A percentile compares a stretch with the other conserved stretches of the same genome.
phyloP scores from a whole-genome alignment of 1,140 invertebrate genomes.

The Vollenhovia emeryi region DNA sequence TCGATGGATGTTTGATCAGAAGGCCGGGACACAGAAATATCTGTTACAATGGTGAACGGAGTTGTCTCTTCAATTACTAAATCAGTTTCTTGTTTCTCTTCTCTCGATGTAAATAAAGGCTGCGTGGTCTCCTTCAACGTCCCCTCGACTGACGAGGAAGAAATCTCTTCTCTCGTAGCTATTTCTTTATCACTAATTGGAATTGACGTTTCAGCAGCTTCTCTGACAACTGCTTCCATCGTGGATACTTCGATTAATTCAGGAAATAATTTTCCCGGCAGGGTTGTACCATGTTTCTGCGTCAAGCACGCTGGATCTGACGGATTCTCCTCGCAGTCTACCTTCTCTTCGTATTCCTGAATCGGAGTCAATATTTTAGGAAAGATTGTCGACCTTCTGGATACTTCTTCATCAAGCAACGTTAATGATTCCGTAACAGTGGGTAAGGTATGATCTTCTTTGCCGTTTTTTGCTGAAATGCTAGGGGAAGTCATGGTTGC shows the following conservation, averaged over 20 bases:
- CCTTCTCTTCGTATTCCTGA: background rate
- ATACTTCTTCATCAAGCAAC: background rate
- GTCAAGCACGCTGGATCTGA: background rate
- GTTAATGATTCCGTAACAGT: background rate
- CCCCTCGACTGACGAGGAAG: too few relatives aligned
- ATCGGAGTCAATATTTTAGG: background rate
- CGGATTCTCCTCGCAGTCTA: conserved; percentile 8
- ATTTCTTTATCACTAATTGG: background rate
- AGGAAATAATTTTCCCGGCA: background rate
- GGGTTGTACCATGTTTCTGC: background rate
- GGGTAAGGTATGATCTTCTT: background rate
- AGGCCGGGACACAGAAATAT: background rate
- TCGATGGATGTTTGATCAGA: background rate
- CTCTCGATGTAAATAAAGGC: background rate
- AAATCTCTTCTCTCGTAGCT: background rate
- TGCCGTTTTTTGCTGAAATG: background rate
- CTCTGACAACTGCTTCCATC: background rate
- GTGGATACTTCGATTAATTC: background rate
- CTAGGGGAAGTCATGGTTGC: background rate
- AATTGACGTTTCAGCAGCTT: background rate
- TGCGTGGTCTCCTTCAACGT: background rate
- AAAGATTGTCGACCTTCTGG: background rate
- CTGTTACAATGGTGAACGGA: background rate
- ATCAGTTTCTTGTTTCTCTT: background rate
- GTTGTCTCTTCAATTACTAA: background rate